phyloP scores from a whole-genome alignment of 1,140 invertebrate species.

The Microplitis demolitor region DNA sequence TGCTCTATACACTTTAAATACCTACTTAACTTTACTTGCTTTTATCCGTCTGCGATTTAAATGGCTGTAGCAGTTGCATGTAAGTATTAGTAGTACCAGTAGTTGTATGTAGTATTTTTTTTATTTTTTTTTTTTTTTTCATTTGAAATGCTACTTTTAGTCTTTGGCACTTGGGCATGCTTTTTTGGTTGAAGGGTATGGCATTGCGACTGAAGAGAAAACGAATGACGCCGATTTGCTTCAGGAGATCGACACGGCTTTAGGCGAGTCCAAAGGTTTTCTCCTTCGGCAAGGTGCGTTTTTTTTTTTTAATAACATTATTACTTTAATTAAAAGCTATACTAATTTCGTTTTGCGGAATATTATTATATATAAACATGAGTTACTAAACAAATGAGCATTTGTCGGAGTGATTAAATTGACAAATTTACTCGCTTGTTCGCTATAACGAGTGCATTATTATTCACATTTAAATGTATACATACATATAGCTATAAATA shows the following conservation, averaged over 20 bases:
- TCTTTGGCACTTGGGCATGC: slow-evolving; percentile 41
- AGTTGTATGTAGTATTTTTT: slow-evolving; percentile 4
- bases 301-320: neutral
- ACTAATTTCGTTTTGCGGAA: neutral
- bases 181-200: slow-evolving; percentile 46
- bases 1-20: no score
- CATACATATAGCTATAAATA: neutral
- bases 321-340: neutral
- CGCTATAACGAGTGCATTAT: slow-evolving; percentile 4
- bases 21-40: no score
- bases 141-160: slow-evolving; percentile 17
- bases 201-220: slow-evolving; percentile 39
- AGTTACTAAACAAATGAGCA: neutral
- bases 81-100: no score
- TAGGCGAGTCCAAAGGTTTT: slow-evolving; percentile 68
- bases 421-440: slow-evolving; percentile 4
- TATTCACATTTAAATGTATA: neutral
- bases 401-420: neutral
- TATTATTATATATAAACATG: no score
- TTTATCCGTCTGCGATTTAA: neutral
- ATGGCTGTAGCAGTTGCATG: neutral
- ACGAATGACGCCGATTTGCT: slow-evolving; percentile 62
- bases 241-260: slow-evolving; percentile 69
- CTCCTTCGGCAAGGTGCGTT: slow-evolving; percentile 63
- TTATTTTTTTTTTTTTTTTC: slow-evolving; percentile 12